Evolutionary conservation across 2,797 vertebrate species (phyloP).

Genomic region (Taeniopygia guttata): DNA sequence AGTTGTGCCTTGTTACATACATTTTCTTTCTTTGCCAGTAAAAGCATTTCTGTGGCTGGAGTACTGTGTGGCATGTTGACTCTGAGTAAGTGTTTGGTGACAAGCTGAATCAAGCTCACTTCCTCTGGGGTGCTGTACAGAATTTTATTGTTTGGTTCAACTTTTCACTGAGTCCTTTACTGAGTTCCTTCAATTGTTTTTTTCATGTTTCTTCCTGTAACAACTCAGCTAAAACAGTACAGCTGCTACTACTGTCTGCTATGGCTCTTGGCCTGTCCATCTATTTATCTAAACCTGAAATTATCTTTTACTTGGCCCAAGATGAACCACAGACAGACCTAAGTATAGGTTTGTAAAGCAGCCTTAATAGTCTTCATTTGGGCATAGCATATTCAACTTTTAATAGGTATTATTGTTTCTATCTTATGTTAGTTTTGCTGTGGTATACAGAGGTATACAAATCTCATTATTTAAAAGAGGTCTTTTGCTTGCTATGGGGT

Average conservation of each 20-base stretch:
- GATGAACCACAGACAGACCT: background rate
- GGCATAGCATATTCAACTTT: background rate
- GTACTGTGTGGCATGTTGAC: background rate
- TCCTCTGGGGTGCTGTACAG: background rate
- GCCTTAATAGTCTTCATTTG: background rate
- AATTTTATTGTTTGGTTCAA: background rate
- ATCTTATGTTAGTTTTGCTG: background rate
- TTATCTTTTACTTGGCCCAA: background rate
- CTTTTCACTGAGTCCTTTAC: background rate
- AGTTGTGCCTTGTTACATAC: background rate
- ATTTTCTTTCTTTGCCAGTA: background rate
- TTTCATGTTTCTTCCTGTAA: background rate
- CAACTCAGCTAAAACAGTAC: background rate
- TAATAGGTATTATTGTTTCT: background rate
- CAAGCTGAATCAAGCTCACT: background rate
- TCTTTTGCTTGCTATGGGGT: background rate
- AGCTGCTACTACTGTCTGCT: background rate
- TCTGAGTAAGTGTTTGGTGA: background rate
- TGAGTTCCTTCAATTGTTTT: background rate
- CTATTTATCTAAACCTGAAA: background rate
- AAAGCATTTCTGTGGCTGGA: background rate
- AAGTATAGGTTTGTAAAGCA: background rate
- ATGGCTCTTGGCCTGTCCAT: background rate
- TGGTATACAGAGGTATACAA: background rate
- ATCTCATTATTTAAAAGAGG: background rate